phyloP scores from a whole-genome alignment of 2,113 vertebrate species.

The Tetrax tetrax region DNA sequence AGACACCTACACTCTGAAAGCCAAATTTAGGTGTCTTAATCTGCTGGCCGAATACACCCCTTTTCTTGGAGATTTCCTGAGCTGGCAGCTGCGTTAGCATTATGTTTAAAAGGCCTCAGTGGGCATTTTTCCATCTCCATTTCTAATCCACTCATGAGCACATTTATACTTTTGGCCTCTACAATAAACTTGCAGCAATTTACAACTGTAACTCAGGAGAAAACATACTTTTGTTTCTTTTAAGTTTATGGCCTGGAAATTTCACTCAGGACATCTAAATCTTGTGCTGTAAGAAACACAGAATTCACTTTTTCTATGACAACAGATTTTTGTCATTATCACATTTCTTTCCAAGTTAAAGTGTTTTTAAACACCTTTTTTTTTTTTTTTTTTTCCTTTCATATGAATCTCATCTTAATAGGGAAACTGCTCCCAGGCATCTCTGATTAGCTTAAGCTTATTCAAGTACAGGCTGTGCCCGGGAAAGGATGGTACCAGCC shows the following conservation, averaged over 20 bases:
- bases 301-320: not conserved
- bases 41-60: not conserved
- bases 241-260: not conserved
- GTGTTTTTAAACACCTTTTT: not conserved
- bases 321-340: not conserved
- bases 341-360: not conserved
- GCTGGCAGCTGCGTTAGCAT: slow-evolving; percentile 32
- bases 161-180: not conserved
- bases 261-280: not conserved
- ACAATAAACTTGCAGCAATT: not conserved
- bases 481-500: not conserved
- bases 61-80: slow-evolving; percentile 29
- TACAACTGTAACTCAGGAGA: not conserved
- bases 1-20: slow-evolving; percentile 47
- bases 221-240: not conserved
- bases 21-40: slow-evolving; percentile 49
- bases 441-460: not conserved
- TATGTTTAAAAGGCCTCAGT: not conserved
- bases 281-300: not conserved
- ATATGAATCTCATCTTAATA: not conserved
- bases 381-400: not conserved
- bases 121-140: not conserved
- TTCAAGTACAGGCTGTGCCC: not conserved
- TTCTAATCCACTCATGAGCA: not conserved
- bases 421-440: not conserved